Percentiles rank a stretch among this genome's conserved stretches.
These are phyloP conservation scores for Galleria mellonella DNA, from an alignment of 1,140 invertebrate genomes.

Conservation along the genomic window DNA sequence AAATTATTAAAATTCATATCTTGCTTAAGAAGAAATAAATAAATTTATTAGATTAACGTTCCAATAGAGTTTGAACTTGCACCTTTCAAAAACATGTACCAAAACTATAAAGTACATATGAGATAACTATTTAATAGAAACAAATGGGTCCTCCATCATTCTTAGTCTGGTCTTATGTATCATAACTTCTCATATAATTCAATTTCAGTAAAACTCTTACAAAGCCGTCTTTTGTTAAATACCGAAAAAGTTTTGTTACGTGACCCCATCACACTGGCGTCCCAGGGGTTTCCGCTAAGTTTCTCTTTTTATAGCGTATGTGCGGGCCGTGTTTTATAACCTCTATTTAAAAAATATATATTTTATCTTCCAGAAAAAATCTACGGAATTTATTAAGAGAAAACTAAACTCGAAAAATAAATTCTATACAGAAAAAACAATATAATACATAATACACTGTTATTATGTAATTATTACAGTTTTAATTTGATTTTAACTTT, in stretches of 20 bases:
- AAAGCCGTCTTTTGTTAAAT: conserved; percentile 42
- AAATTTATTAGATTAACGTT: too few species aligned
- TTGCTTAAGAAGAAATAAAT: too few species aligned
- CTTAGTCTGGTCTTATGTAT: neutral
- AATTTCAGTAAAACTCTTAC: conserved; percentile 32
- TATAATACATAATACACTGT: too few species aligned
- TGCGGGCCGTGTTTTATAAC: conserved; percentile 38
- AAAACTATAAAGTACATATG: too few species aligned
- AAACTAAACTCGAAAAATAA: too few species aligned
- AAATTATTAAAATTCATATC: too few species aligned
- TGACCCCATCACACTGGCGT: conserved; percentile 43
- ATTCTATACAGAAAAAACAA: too few species aligned
- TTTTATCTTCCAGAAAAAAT: conserved; percentile 10
- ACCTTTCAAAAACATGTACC: too few species aligned
- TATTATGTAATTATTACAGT: too few species aligned
- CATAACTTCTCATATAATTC: conserved; percentile 30
- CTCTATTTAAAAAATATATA: conserved; percentile 27
- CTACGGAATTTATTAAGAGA: neutral
- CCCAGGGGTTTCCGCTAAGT: conserved; percentile 20
- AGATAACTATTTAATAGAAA: too few species aligned
- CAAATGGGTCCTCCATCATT: neutral
- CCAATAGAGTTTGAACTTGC: too few species aligned
- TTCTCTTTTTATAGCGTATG: conserved; percentile 32
- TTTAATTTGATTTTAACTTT: too few species aligned
- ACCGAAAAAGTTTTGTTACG: conserved; percentile 53